phyloP scores from a whole-genome alignment of 2,797 vertebrate genomes.

The Scolopax rusticola region DNA sequence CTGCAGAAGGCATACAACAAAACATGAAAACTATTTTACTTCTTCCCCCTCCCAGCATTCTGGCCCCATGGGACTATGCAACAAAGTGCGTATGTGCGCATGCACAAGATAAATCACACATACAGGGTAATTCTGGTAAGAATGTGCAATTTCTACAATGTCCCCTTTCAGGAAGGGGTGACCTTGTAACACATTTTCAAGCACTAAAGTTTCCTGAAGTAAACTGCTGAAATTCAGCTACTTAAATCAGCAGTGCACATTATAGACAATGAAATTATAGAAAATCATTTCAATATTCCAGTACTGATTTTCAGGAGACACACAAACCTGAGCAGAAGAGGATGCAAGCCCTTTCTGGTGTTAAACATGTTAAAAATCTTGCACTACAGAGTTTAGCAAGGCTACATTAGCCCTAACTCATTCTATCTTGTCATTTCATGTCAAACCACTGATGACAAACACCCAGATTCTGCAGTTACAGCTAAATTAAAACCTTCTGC shows the following conservation, averaged over 20 bases:
- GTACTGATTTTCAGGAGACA: background rate
- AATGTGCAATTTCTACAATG: background rate
- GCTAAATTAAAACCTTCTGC: background rate
- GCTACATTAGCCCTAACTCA: background rate
- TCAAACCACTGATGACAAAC: background rate
- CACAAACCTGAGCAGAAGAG: background rate
- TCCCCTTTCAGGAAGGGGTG: background rate
- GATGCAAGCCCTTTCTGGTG: background rate
- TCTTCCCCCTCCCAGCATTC: accelerated
- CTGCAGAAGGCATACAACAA: background rate
- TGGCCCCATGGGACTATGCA: accelerated
- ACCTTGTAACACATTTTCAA: constrained; percentile 11
- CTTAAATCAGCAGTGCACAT: background rate
- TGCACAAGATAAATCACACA: background rate
- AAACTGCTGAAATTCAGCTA: background rate
- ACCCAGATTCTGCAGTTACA: background rate
- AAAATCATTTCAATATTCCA: background rate
- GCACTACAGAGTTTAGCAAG: background rate
- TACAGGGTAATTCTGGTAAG: background rate
- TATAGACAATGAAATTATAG: background rate
- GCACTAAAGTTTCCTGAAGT: background rate
- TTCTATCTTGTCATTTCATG: background rate
- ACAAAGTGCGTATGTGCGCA: accelerated
- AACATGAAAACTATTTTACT: background rate
- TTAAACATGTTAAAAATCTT: background rate